Percentiles rank a stretch among this genome's conserved stretches.
Evolutionary conservation across 2,797 vertebrate genomes (phyloP).

Genomic region (Chloroceryle amazona): DNA sequence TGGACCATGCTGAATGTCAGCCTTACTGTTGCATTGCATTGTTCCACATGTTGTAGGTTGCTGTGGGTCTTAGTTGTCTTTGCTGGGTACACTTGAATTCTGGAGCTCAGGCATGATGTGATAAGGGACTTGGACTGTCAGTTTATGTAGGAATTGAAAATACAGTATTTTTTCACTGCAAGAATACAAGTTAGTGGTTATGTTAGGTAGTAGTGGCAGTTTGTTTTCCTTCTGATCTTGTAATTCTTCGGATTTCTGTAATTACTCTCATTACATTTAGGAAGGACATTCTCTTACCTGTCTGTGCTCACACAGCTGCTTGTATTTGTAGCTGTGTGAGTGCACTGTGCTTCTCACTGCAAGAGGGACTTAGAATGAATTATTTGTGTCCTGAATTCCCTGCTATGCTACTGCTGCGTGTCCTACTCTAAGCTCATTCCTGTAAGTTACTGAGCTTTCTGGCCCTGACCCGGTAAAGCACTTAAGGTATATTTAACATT

Average conservation of each 20-base stretch:
- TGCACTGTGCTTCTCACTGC: background rate
- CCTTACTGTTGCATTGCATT: background rate
- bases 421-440: background rate
- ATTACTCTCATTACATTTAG: background rate
- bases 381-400: background rate
- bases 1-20: background rate
- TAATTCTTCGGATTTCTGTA: background rate
- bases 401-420: background rate
- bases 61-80: background rate
- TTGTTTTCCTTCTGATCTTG: background rate
- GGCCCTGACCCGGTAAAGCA: slow-evolving; percentile 36
- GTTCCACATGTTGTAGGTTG: background rate
- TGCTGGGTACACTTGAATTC: background rate
- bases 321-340: background rate
- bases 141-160: background rate
- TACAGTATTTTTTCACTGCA: background rate
- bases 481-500: slow-evolving; percentile 26
- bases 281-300: background rate
- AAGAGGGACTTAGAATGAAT: background rate
- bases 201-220: background rate
- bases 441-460: slow-evolving; percentile 16
- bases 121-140: background rate
- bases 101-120: background rate
- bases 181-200: background rate
- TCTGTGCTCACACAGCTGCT: background rate